Base-by-base conservation (phyloP, 1,140 invertebrate species). In the Scaptomyza hsui region DNA sequence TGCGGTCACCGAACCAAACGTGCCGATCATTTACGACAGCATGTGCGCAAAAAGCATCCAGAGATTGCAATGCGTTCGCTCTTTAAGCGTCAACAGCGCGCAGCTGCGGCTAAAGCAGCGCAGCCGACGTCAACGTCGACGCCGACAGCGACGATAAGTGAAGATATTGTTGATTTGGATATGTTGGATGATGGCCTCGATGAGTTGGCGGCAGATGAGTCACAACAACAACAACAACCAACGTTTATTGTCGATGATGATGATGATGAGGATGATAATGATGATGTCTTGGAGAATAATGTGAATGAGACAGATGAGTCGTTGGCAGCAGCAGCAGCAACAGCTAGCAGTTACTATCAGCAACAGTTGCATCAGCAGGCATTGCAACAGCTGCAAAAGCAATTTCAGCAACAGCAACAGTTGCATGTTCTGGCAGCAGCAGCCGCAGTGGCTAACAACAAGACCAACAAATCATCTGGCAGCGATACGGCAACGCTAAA, bases 1-100 rank as follows among this genome's bases (percentile, higher is more conserved):
- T 93, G 93, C 59, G 74, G 75, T 18, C 93, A 93, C 80, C 90
- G 91, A 12, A 92, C 92, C 3, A 92, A 93, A 63, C 85, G 92
- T 4, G 93, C 93, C 44, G 91, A 92, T 52, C 92, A 93, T 42
- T 79, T 93, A 55, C 72, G 93, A 1, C 81, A 92, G 44, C 92
- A 93, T 68, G 81, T 92, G 21, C 67, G 78, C 6, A 92, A 89
- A 41, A 91, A 90, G 67, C 92, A 93, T 88, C 89, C 91, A 0
- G 88, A 91, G 53, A 91, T 92, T 24, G 89, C 89, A n/a, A 85
- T 90, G 78, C 60, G 90, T 45, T 88, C 89, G 19, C 45, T 91
- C 0, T 91, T 91, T 35, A 88, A 90, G 49, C 77, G 89, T 0
- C 81, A 78, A 0, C 81, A 78, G 29, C 70, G 71, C 10, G 62